Evolutionary conservation across 2,888 invertebrate species (phyloP), one percentile per base, ranked within the genome.

Genomic region (Laothoe populi): DNA sequence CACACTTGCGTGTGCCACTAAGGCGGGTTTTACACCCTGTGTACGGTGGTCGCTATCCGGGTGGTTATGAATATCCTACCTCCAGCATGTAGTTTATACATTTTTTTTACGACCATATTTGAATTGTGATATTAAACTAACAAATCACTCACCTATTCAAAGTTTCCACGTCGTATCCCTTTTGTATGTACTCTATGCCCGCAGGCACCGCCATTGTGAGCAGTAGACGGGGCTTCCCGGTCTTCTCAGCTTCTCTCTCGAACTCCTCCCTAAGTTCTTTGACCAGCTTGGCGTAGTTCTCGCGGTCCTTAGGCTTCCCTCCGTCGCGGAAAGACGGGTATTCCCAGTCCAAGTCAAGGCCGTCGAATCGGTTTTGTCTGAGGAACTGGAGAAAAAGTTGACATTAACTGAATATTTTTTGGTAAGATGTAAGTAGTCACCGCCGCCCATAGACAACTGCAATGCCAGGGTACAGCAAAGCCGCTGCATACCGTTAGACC

Each of bases 191-290:
- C 82, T 98, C 97, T 71, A 97, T 96, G 23, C 98, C 98, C 1
- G 98, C 98, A 0, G 98, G 98, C 35, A 98, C 97, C 11, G 98
- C 98, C 96, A 98, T 98, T 5, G 98, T 97, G 19, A 99, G 90
- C 60, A 98, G 90, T 38, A 98, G 94, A 46, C 94, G 90, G 0
- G 96, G 93, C 74, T 97, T 95, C 67, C 97, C 97, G 3, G 97
- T 97, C 88, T 97, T 96, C 68, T 95, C 94, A 0, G 97, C 94
- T 82, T 99, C 99, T 63, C 95, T 93, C 61, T 98, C 97, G 78
- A 98, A 98, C 80, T 98, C 98, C 72, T 97, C 96, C 1, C 98
- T 94, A 57, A 98, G 88, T 88, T 98, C 98, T 95, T 96, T 95
- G 49, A 98, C 97, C 64, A 98, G 94, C 77, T 95, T 95, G 57